Evolutionary conservation across 2,888 invertebrate species (phyloP).

Genomic region (Drosophila kambysellisi): DNA sequence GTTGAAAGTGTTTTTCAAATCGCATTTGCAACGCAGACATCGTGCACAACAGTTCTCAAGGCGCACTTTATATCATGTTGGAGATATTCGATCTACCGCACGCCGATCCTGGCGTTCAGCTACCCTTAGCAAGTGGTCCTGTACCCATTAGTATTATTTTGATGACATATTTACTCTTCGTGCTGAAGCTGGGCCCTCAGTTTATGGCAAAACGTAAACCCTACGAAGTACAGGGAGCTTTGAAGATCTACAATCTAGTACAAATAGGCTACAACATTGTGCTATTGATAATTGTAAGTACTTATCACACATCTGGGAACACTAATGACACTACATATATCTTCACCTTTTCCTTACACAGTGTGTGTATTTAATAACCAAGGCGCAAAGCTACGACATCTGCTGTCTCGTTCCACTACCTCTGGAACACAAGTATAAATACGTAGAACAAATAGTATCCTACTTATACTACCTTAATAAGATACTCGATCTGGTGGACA

Average conservation of each 20-base stretch:
- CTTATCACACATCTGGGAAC: conserved; percentile 4
- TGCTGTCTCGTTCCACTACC: background rate
- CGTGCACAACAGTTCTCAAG: background rate
- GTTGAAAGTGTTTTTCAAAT: background rate
- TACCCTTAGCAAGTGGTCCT: conserved; percentile 11
- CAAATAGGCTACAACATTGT: conserved; percentile 41
- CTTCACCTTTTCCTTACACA: background rate
- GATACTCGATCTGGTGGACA: conserved; percentile 55
- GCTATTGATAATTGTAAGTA: background rate
- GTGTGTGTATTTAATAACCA: background rate
- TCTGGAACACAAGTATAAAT: background rate
- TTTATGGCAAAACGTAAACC: conserved; percentile 34
- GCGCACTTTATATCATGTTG: conserved; percentile 10
- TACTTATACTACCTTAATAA: conserved; percentile 11
- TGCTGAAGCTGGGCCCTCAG: conserved; percentile 29
- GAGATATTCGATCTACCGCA: conserved; percentile 18
- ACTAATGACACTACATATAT: background rate
- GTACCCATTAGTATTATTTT: conserved; percentile 14
- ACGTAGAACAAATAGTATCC: background rate
- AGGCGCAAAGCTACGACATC: background rate
- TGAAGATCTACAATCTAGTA: conserved; percentile 31
- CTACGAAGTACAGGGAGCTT: conserved; percentile 10
- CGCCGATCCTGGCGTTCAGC: conserved; percentile 23
- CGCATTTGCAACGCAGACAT: conserved; percentile 6
- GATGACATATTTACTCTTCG: conserved; percentile 15